Percentiles rank a stretch among this genome's conserved stretches.
phyloP scores from a whole-genome alignment of 2,888 invertebrate species.

The Spicauda simplicius region DNA sequence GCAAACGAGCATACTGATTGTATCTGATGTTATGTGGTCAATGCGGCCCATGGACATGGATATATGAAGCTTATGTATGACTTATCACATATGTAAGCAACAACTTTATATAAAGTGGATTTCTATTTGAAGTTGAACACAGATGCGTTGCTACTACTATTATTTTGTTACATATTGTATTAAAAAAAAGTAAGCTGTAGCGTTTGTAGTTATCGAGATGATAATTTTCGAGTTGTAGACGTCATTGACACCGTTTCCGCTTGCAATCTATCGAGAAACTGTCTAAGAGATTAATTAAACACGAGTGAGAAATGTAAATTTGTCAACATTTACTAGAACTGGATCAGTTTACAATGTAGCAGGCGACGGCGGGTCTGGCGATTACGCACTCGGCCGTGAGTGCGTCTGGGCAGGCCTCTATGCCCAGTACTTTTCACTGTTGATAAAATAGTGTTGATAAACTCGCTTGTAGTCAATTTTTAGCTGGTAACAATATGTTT shows the following conservation, averaged over 20 bases:
- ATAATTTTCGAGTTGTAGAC: not conserved
- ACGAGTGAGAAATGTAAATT: constrained; percentile 18
- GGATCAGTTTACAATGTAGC: constrained; percentile 28
- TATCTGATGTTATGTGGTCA: too few relatives aligned
- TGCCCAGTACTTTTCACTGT: not conserved
- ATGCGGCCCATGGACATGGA: too few relatives aligned
- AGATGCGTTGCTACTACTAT: too few relatives aligned
- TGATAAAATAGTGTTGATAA: not conserved
- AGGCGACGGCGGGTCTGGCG: constrained; percentile 23
- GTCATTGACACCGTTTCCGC: constrained; percentile 6
- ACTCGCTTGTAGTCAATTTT: not conserved
- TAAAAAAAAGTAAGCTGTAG: too few relatives aligned
- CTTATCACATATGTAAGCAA: too few relatives aligned
- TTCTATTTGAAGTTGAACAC: too few relatives aligned
- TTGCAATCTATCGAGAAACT: constrained; percentile 10
- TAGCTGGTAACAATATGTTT: too few relatives aligned
- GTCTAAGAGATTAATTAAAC: constrained; percentile 21
- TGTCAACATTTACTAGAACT: constrained; percentile 24
- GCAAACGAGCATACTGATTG: too few relatives aligned
- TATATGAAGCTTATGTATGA: too few relatives aligned
- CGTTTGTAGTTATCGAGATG: not conserved
- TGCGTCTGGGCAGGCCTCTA: constrained; percentile 6
- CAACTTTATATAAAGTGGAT: too few relatives aligned
- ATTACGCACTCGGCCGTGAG: constrained; percentile 11
- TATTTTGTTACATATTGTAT: too few relatives aligned